Percentiles rank a stretch among this genome's conserved stretches.
phyloP scores from a whole-genome alignment of 2,797 vertebrate species.

The Sebastes goodei region DNA sequence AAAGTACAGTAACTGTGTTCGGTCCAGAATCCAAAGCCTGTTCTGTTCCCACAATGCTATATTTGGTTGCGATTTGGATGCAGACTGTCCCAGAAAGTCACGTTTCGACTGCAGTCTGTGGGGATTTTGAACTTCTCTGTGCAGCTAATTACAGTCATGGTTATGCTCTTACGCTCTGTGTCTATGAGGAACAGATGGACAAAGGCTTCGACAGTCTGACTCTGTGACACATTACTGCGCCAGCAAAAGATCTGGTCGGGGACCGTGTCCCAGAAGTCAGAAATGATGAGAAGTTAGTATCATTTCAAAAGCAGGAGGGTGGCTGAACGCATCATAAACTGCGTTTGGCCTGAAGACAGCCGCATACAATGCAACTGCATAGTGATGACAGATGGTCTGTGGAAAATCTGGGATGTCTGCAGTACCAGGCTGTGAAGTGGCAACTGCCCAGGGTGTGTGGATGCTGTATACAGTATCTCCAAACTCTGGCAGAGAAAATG shows the following conservation, averaged over 20 bases:
- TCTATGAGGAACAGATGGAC: slow-evolving; percentile 75
- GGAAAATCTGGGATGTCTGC: slow-evolving; percentile 55
- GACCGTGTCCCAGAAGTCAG: slow-evolving; percentile 36
- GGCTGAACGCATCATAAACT: slow-evolving; percentile 56
- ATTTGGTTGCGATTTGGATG: slow-evolving; percentile 58
- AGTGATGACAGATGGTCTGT: slow-evolving; percentile 72
- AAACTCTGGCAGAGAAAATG: slow-evolving; percentile 4
- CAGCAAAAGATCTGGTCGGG: slow-evolving; percentile 26
- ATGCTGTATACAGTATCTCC: slow-evolving; percentile 10
- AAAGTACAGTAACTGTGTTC: slow-evolving; percentile 51
- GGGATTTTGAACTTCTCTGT: slow-evolving; percentile 54
- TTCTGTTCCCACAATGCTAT: slow-evolving; percentile 64
- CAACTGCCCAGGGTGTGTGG: slow-evolving; percentile 30
- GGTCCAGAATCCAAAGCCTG: slow-evolving; percentile 41
- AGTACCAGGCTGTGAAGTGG: slow-evolving; percentile 65
- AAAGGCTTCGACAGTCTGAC: slow-evolving; percentile 47
- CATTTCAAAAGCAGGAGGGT: slow-evolving; percentile 53
- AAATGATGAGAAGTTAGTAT: slow-evolving; percentile 44
- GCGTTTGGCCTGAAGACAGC: slow-evolving; percentile 55
- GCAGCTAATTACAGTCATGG: slow-evolving; percentile 69
- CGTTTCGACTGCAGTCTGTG: slow-evolving; percentile 39
- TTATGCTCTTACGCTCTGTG: slow-evolving; percentile 27
- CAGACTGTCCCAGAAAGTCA: slow-evolving; percentile 57
- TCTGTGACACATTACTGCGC: slow-evolving; percentile 29
- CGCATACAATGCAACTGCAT: slow-evolving; percentile 36